Evolutionary conservation across 2,113 vertebrate species (phyloP).

Genomic region (Meriones unguiculatus): DNA sequence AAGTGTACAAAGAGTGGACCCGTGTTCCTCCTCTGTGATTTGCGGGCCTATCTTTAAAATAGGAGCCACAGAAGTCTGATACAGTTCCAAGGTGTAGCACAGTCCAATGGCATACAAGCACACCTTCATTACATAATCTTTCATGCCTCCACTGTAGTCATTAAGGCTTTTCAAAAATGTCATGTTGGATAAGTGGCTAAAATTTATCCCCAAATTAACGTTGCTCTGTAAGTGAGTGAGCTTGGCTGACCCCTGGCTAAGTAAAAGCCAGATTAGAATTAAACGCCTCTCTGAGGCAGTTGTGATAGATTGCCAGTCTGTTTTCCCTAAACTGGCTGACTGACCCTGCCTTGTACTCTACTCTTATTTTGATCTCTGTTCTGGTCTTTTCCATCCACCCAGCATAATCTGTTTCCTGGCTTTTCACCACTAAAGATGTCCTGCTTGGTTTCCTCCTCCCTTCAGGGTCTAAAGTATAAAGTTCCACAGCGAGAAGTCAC

Average conservation of each 20-base stretch:
- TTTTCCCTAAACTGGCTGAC: neutral
- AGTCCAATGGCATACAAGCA: neutral
- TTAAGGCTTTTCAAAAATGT: neutral
- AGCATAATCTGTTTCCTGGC: neutral
- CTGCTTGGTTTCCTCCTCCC: neutral
- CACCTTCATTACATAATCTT: neutral
- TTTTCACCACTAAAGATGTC: neutral
- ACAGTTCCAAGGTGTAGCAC: neutral
- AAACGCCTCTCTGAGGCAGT: neutral
- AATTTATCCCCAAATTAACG: neutral
- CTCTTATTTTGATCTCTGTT: conserved; percentile 4
- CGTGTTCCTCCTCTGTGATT: neutral
- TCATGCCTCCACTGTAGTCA: neutral
- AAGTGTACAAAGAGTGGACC: neutral
- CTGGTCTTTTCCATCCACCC: neutral
- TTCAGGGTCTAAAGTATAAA: neutral
- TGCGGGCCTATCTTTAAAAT: neutral
- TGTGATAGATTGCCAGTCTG: neutral
- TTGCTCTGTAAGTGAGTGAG: conserved; percentile 33
- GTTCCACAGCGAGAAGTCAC: neutral
- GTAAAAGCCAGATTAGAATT: conserved; percentile 8
- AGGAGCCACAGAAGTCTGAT: neutral
- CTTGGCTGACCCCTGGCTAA: neutral
- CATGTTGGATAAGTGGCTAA: neutral
- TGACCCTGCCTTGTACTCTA: neutral